phyloP scores from a whole-genome alignment of 2,888 invertebrate genomes.

The Lycocerus yunnanus region DNA sequence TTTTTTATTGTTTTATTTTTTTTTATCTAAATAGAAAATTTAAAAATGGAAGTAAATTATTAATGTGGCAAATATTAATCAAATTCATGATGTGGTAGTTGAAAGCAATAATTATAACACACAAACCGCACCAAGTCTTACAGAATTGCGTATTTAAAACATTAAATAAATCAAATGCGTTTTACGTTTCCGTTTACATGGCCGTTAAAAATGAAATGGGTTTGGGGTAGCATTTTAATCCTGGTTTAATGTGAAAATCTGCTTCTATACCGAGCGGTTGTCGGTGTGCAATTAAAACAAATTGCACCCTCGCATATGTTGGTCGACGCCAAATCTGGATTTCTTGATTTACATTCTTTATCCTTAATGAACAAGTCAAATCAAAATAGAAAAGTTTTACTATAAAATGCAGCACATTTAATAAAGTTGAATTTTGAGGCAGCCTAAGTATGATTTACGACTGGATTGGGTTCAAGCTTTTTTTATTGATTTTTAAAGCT shows the following conservation, averaged over 20 bases:
- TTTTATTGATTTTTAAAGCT: neutral
- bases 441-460: neutral
- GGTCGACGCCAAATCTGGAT: constrained; percentile 29
- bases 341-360: constrained; percentile 24
- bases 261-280: constrained; percentile 25
- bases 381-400: neutral
- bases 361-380: constrained; percentile 17
- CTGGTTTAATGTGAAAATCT: constrained; percentile 33
- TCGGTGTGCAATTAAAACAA: constrained; percentile 34
- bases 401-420: neutral
- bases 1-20: neutral
- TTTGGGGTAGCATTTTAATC: constrained; percentile 33
- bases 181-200: constrained; percentile 33
- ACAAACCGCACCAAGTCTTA: constrained; percentile 1
- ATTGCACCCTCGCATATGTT: constrained; percentile 32
- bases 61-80: neutral
- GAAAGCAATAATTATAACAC: neutral
- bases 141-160: constrained; percentile 14
- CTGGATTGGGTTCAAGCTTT: neutral
- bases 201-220: constrained; percentile 33
- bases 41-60: neutral
- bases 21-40: neutral
- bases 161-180: constrained; percentile 31
- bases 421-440: neutral
- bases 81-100: neutral